Conservation (phyloP, 2,113 vertebrate genomes). For the Tenrec ecaudatus region DNA sequence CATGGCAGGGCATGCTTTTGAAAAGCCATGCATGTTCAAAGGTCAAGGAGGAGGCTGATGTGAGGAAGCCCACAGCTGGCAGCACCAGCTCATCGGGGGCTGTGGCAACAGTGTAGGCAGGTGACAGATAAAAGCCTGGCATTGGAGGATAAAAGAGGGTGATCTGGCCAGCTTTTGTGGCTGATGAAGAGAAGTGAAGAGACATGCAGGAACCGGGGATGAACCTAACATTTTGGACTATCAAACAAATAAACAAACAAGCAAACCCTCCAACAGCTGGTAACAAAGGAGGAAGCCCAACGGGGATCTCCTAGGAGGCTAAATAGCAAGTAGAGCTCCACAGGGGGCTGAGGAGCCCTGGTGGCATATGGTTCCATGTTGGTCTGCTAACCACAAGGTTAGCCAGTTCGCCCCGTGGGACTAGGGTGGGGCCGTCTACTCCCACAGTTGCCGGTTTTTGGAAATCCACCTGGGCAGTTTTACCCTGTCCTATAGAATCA, state of each 20-base stretch:
- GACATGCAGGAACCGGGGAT: conserved; percentile 50
- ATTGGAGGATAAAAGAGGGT: conserved; percentile 41
- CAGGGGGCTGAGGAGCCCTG: too few species aligned
- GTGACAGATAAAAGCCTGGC: conserved; percentile 48
- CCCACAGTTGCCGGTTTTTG: too few species aligned
- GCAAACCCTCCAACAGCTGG: background rate
- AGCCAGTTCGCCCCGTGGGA: too few species aligned
- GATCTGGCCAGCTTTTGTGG: conserved; percentile 70
- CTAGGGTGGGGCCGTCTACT: too few species aligned
- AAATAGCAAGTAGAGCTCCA: conserved; percentile 2
- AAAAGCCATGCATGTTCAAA: background rate
- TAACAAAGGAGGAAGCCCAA: conserved; percentile 34
- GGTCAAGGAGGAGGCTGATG: background rate
- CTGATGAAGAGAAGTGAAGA: conserved; percentile 69
- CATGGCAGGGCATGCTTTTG: background rate
- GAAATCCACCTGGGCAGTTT: too few species aligned
- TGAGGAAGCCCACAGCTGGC: conserved; percentile 51
- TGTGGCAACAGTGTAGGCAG: background rate
- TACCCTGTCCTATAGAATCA: too few species aligned
- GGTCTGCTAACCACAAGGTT: too few species aligned
- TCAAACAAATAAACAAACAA: conserved; percentile 33
- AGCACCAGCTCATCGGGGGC: conserved; percentile 28
- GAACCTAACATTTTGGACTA: conserved; percentile 45
- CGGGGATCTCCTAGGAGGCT: conserved; percentile 28
- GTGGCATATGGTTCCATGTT: too few species aligned